Evolutionary conservation across 2,113 vertebrate species (phyloP).

Genomic region (Passerina amoena): DNA sequence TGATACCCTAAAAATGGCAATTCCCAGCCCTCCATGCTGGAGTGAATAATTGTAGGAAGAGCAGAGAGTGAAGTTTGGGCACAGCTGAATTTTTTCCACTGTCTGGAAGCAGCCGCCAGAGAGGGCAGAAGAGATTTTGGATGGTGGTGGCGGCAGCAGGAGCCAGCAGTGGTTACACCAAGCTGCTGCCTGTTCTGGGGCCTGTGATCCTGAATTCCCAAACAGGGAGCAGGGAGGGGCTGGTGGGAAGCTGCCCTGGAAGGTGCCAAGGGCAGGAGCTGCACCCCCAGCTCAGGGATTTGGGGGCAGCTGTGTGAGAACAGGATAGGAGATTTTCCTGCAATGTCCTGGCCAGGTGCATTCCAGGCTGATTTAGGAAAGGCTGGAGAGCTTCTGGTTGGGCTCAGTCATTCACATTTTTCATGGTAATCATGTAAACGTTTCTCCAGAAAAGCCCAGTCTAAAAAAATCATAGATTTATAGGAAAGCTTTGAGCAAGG

Average conservation of each 20-base stretch:
- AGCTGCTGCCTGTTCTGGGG: background rate
- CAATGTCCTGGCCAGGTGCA: accelerated
- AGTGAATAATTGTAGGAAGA: background rate
- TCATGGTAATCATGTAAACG: accelerated
- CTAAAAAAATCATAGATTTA: background rate
- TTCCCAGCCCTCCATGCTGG: background rate
- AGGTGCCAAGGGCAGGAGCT: background rate
- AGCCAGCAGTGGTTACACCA: background rate
- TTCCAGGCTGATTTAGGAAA: background rate
- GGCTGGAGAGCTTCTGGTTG: background rate
- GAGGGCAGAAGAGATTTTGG: background rate
- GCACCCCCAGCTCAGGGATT: background rate
- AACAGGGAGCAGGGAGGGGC: background rate
- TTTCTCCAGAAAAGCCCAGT: background rate
- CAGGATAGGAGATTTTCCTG: background rate
- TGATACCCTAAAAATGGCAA: background rate
- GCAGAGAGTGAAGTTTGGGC: background rate
- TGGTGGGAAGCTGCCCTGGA: background rate
- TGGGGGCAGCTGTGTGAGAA: background rate
- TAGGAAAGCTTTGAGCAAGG: background rate
- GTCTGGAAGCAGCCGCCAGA: background rate
- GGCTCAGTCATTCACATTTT: background rate
- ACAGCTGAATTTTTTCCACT: background rate
- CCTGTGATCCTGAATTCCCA: background rate
- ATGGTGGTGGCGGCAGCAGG: background rate